Percentiles rank a stretch among this genome's conserved stretches.
Conservation (phyloP, 2,797 vertebrate species). For the Scleropages formosus region DNA sequence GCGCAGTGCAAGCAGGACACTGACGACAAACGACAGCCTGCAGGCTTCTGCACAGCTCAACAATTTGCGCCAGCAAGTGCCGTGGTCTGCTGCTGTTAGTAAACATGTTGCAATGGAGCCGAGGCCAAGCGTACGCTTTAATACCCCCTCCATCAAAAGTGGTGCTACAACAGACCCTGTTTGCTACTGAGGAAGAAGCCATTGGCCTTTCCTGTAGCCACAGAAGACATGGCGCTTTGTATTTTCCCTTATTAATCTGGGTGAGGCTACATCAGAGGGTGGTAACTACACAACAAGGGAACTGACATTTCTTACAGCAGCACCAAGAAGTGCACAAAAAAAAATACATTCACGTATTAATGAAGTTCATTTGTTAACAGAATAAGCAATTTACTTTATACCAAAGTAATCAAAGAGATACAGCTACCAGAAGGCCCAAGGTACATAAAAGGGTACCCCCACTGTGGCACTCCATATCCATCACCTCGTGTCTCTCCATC, state of each 20-base stretch:
- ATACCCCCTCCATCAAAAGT: slow-evolving; percentile 22
- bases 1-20: not conserved
- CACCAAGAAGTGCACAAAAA: too few relatives aligned
- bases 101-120: slow-evolving; percentile 24
- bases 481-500: slow-evolving; percentile 20
- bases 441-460: too few relatives aligned
- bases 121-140: slow-evolving; percentile 29
- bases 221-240: not conserved
- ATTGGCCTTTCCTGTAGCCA: slow-evolving; percentile 15
- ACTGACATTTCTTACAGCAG: too few relatives aligned
- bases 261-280: too few relatives aligned
- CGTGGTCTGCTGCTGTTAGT: slow-evolving; percentile 28
- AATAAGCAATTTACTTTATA: too few relatives aligned
- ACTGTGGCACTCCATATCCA: not conserved
- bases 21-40: not conserved
- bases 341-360: too few relatives aligned
- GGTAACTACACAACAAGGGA: too few relatives aligned
- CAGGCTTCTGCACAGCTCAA: slow-evolving; percentile 33
- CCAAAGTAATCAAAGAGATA: too few relatives aligned
- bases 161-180: slow-evolving; percentile 25
- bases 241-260: not conserved
- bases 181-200: not conserved
- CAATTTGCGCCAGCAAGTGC: slow-evolving; percentile 24
- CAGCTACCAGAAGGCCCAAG: too few relatives aligned
- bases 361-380: too few relatives aligned